Evolutionary conservation across 2,113 vertebrate species (phyloP).

Genomic region (Dissostichus mawsoni): DNA sequence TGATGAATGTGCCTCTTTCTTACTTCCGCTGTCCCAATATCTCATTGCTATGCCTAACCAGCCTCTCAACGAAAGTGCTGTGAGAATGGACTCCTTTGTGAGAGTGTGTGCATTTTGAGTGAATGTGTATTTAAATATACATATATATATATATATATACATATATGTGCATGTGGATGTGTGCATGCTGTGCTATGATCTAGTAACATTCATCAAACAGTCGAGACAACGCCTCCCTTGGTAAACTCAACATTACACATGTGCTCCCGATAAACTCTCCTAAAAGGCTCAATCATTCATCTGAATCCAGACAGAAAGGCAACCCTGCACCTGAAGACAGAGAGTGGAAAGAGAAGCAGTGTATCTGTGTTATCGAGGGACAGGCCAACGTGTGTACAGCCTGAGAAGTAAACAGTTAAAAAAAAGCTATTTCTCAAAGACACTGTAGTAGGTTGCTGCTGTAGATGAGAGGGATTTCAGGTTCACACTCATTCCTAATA

Average conservation of each 20-base stretch:
- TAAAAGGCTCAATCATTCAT: conserved; percentile 56
- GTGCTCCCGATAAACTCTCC: conserved; percentile 60
- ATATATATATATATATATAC: conserved; percentile 2
- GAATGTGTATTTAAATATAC: conserved; percentile 22
- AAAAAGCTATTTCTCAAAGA: conserved; percentile 1
- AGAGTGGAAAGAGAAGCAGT: conserved; percentile 22
- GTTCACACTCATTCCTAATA: neutral
- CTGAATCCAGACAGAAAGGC: conserved; percentile 43
- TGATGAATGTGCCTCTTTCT: conserved; percentile 73
- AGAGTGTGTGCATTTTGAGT: conserved; percentile 35
- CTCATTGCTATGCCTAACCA: conserved; percentile 76
- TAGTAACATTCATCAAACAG: conserved; percentile 7
- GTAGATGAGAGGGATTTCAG: too few relatives aligned
- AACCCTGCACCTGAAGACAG: conserved; percentile 24
- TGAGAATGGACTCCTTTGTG: conserved; percentile 64
- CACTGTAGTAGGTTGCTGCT: neutral
- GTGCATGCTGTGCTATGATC: conserved; percentile 16
- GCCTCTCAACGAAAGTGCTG: conserved; percentile 25
- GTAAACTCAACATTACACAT: conserved; percentile 62
- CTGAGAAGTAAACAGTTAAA: neutral
- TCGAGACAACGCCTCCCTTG: conserved; percentile 32
- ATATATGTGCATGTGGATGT: neutral
- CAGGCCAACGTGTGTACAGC: conserved; percentile 5
- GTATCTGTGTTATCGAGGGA: conserved; percentile 37
- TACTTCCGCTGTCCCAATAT: conserved; percentile 40